Base-by-base conservation (phyloP, 2,113 vertebrate species). In the Lates calcarifer region DNA sequence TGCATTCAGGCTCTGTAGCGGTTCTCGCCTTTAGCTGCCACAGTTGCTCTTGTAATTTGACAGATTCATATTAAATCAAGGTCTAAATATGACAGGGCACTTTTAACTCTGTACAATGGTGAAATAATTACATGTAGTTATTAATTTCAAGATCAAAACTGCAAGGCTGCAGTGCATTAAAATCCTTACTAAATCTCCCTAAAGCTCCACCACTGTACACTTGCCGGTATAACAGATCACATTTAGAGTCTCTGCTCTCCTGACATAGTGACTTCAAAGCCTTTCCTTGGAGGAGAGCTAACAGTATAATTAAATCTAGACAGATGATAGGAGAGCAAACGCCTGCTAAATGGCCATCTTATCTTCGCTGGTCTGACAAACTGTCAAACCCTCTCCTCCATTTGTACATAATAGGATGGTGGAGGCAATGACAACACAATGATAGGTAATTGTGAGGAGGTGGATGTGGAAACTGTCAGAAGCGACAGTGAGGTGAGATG, bases 261-360 rank as follows among this genome's bases (percentile, higher is more conserved):
- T 85, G 85, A 82, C 88, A 86, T 53, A 26, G 74, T 72, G 82
- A 88, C 83, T 82, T 89, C 78, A 88, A 79, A 86, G 84, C 76
- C 74, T 79, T 87, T 88, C 62, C 71, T 82, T 7, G 74, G 77
- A 74, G 72, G 69, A 85, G 76, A 78, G 83, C 73, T 81, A 89
- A 91, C 86, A 45, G 73, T 86, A 80, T 92, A 92, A 93, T 93
- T 92, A 92, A 91, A 93, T 87, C 71, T 75, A 71, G 85, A 85
- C 88, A 77, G 85, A 87, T 26, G 89, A 91, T 78, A 84, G 81
- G 71, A 83, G 86, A 87, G 80, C 85, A 77, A 89, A 81, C 69
- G 35, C 78, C 83, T 83, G 78, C 87, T 90, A 91, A 93, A 91
- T 86, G 83, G 85, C 90, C 78, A 74, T 89, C 89, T 92, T 93